phyloP scores from a whole-genome alignment of 1,140 invertebrate species.

The Drosophila ercepeae region DNA sequence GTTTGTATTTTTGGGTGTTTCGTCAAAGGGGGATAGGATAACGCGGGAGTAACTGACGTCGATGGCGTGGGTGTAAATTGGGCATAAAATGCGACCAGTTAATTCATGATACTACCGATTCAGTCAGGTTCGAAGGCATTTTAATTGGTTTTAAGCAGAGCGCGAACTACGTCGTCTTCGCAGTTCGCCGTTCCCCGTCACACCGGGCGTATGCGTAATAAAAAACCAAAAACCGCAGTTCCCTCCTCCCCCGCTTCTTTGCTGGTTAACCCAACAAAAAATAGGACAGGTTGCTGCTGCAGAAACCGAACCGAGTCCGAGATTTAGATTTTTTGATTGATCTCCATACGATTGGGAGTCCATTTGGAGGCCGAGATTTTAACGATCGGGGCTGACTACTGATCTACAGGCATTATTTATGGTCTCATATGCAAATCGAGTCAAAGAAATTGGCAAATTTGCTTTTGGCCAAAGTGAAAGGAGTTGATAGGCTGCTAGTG shows the following conservation, averaged over 20 bases:
- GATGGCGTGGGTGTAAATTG: conserved; percentile 77
- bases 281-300: conserved; percentile 23
- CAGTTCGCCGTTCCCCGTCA: neutral
- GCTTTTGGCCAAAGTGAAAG: conserved; percentile 39
- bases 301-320: conserved; percentile 41
- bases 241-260: neutral
- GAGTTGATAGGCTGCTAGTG: conserved; percentile 19
- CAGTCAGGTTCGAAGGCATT: conserved; percentile 72
- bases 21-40: conserved; percentile 23
- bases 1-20: conserved; percentile 24
- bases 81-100: conserved; percentile 70
- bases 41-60: conserved; percentile 16
- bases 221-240: neutral
- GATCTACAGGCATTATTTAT: conserved; percentile 45
- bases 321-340: conserved; percentile 40
- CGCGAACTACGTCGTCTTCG: conserved; percentile 18
- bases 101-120: conserved; percentile 80
- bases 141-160: conserved; percentile 77
- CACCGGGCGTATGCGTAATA: conserved; percentile 67
- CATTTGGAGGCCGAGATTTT: conserved; percentile 45
- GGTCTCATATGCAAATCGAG: conserved; percentile 60
- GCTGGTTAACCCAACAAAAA: neutral
- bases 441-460: conserved; percentile 40
- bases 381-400: conserved; percentile 50
- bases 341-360: conserved; percentile 29